Evolutionary conservation across 2,797 vertebrate genomes (phyloP).

Genomic region (Halcyon smyrnensis): DNA sequence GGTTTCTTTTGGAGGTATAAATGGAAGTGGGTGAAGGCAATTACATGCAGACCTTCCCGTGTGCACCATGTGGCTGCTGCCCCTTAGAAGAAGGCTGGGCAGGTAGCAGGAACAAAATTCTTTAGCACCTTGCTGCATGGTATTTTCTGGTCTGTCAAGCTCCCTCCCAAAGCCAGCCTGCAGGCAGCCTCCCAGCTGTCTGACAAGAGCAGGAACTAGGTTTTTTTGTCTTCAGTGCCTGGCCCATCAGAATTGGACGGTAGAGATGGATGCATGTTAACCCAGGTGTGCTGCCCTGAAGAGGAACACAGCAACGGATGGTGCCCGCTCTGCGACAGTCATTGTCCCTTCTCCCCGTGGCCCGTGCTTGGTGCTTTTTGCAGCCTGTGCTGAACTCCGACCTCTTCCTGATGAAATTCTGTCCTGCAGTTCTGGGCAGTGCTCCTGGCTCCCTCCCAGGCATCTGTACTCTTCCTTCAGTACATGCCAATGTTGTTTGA

Average conservation of each 20-base stretch:
- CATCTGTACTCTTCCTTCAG: too few relatives aligned
- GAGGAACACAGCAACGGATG: rapidly evolving
- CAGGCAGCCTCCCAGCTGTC: background rate
- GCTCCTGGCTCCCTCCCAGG: too few relatives aligned
- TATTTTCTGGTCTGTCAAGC: background rate
- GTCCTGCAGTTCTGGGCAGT: too few relatives aligned
- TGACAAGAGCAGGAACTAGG: background rate
- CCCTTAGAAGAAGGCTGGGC: background rate
- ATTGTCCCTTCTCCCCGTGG: background rate
- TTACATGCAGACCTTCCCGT: background rate
- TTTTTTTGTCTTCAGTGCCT: background rate
- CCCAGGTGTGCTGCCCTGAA: background rate
- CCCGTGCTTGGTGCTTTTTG: too few relatives aligned
- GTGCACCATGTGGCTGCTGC: rapidly evolving
- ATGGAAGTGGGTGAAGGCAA: background rate
- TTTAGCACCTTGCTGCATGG: background rate
- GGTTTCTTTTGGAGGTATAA: background rate
- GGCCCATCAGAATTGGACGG: background rate
- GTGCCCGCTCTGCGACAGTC: background rate
- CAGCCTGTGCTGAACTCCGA: too few relatives aligned
- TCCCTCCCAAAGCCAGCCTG: background rate
- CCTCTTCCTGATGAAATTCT: too few relatives aligned
- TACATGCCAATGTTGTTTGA: too few relatives aligned
- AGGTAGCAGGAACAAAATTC: background rate
- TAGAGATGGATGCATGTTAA: too few relatives aligned